These are phyloP conservation scores for Caradrina clavipalpis DNA, from an alignment of 2,888 invertebrate genomes.

Conservation along the genomic window DNA sequence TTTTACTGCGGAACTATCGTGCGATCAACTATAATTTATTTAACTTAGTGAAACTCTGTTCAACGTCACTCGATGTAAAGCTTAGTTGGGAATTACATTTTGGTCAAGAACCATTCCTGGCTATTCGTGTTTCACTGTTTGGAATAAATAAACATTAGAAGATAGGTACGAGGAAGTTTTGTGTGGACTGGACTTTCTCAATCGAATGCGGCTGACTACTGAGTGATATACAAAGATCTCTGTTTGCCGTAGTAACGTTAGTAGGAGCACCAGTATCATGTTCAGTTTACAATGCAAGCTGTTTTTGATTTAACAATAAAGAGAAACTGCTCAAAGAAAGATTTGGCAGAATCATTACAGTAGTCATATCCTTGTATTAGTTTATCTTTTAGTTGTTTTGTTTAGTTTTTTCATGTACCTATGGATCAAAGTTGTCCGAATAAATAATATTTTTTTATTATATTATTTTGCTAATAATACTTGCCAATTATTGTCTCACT, in stretches of 20 bases:
- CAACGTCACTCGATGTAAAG: conserved; percentile 64
- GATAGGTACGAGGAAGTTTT: conserved; percentile 37
- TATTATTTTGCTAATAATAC: no score
- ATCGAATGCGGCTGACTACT: conserved; percentile 22
- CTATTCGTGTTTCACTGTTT: conserved; percentile 58
- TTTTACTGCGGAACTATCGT: conserved; percentile 33
- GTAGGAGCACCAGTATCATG: conserved; percentile 38
- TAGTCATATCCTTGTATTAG: no score
- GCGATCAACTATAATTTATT: conserved; percentile 47
- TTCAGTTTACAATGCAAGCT: conserved; percentile 12
- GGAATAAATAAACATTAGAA: conserved; percentile 71
- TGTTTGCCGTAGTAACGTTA: conserved; percentile 53
- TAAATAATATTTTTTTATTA: no score
- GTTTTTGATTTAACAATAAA: conserved; percentile 8
- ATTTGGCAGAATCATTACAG: no score
- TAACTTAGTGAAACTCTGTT: conserved; percentile 64
- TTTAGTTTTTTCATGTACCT: no score
- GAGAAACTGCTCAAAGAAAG: neutral
- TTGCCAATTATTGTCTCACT: no score
- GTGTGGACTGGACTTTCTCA: conserved; percentile 56
- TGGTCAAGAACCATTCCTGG: conserved; percentile 71
- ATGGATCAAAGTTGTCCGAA: no score
- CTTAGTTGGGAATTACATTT: conserved; percentile 66
- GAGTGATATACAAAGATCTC: conserved; percentile 44
- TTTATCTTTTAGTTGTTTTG: no score